Evolutionary conservation across 2,113 vertebrate genomes (phyloP).

Genomic region (Stomatorhinus ivindoensis): DNA sequence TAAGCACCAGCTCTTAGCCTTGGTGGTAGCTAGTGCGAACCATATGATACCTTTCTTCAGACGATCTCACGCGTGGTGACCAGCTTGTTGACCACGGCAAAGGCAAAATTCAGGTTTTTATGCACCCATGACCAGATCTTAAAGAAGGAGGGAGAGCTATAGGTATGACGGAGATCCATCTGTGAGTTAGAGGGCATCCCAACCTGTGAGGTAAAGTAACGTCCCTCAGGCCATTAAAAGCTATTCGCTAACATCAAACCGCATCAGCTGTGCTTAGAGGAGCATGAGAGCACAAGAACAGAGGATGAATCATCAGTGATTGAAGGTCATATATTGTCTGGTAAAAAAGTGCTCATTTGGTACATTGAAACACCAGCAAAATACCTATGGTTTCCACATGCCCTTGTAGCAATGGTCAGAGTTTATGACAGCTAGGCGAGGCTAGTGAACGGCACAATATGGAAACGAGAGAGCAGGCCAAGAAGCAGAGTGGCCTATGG

Average conservation of each 20-base stretch:
- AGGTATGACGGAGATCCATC: not conserved
- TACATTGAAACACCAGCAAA: not conserved
- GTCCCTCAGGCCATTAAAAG: not conserved
- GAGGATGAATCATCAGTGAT: not conserved
- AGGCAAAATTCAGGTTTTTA: not conserved
- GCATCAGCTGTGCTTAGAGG: not conserved
- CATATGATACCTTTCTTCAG: not conserved
- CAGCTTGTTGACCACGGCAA: not conserved
- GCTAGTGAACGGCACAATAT: not conserved
- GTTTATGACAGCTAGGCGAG: not conserved
- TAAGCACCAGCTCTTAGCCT: not conserved
- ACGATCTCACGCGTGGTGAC: not conserved
- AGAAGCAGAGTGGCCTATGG: not conserved
- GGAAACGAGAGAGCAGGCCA: not conserved
- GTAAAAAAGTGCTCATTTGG: not conserved
- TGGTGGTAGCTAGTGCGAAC: not conserved
- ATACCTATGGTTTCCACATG: not conserved
- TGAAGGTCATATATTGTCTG: not conserved
- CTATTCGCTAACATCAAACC: not conserved
- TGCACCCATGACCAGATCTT: not conserved
- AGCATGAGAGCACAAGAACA: not conserved
- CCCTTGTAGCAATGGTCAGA: not conserved
- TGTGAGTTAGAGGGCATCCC: not conserved
- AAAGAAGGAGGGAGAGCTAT: not conserved
- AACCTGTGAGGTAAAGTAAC: not conserved